phyloP scores from a whole-genome alignment of 2,888 invertebrate species.

The Chymomyza amoena region DNA sequence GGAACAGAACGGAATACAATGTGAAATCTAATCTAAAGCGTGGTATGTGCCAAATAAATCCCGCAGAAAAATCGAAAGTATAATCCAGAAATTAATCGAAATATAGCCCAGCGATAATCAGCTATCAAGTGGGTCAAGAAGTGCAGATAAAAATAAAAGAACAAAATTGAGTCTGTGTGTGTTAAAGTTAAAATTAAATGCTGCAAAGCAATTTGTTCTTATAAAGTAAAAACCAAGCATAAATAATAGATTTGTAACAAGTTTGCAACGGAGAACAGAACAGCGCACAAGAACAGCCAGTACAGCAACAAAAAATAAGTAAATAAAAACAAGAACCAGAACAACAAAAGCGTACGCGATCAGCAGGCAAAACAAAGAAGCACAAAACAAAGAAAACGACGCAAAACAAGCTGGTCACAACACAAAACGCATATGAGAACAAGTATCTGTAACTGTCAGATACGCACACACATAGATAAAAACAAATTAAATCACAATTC shows the following conservation, averaged over 20 bases:
- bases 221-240: background rate
- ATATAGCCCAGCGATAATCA: background rate
- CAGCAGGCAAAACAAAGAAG: constrained; percentile 54
- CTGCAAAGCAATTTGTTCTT: no score
- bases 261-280: background rate
- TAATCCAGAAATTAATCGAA: background rate
- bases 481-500: background rate
- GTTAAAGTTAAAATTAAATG: no score
- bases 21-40: constrained; percentile 41
- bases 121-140: constrained; percentile 15
- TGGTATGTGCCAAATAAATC: constrained; percentile 22
- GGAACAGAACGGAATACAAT: background rate
- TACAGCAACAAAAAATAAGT: background rate
- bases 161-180: background rate
- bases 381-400: constrained; percentile 44
- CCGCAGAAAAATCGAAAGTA: constrained; percentile 5
- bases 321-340: constrained; percentile 1
- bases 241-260: background rate
- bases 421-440: constrained; percentile 14
- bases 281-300: background rate
- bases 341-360: background rate
- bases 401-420: constrained; percentile 1
- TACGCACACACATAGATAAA: background rate
- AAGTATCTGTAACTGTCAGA: background rate
- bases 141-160: constrained; percentile 10